phyloP scores from a whole-genome alignment of 2,888 invertebrate species.

The Acanthosepion pharaonis region DNA sequence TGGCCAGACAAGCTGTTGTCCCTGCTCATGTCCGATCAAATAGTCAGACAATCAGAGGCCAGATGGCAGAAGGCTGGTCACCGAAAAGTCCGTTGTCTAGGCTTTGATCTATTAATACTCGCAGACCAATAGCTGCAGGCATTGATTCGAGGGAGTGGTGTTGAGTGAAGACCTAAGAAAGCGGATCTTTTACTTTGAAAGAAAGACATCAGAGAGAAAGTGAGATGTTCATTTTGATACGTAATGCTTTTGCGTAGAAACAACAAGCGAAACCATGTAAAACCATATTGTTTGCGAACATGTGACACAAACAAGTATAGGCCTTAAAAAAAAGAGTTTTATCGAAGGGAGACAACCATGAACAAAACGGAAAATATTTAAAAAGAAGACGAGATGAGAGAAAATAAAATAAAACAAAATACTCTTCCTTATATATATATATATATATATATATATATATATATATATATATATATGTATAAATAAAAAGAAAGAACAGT shows the following conservation, averaged over 20 bases:
- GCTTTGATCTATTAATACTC: constrained; percentile 18
- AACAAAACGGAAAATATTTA: too few species aligned
- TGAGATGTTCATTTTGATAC: neutral
- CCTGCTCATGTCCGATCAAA: neutral
- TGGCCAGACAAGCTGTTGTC: constrained; percentile 33
- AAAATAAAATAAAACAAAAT: too few species aligned
- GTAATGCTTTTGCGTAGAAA: neutral
- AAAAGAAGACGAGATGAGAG: too few species aligned
- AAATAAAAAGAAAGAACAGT: too few species aligned
- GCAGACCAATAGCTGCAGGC: neutral
- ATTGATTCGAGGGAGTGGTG: neutral
- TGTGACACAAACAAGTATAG: neutral
- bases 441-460: too few species aligned
- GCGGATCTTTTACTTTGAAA: neutral
- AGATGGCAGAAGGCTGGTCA: neutral
- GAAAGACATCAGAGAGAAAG: neutral
- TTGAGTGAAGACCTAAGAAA: neutral
- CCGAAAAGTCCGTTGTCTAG: neutral
- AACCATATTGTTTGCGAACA: neutral
- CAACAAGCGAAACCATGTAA: neutral
- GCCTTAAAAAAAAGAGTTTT: neutral
- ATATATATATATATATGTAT: too few species aligned
- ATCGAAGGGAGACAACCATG: too few species aligned
- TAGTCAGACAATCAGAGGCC: neutral
- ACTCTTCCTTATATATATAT: too few species aligned